Conservation (phyloP, 1,140 invertebrate genomes). For the Diorhabda carinulata region DNA sequence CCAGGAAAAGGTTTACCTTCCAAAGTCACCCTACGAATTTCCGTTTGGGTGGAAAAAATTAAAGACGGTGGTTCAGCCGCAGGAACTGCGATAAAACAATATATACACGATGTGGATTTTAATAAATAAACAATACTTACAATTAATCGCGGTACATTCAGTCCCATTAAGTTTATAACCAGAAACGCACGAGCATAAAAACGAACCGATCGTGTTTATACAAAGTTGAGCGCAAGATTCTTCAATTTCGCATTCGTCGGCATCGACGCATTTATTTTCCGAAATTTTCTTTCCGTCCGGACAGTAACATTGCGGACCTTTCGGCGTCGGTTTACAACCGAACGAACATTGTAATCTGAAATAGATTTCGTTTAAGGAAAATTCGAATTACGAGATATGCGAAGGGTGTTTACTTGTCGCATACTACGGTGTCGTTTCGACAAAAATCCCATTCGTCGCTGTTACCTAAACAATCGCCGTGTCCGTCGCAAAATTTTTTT, state of each 20-base stretch:
- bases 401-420: conserved; percentile 40
- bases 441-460: conserved; percentile 56
- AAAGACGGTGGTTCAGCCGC: conserved; percentile 51
- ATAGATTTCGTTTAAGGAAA: background rate
- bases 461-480: conserved; percentile 52
- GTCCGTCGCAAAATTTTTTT: conserved; percentile 51
- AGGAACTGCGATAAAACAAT: conserved; percentile 49
- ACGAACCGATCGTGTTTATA: conserved; percentile 66
- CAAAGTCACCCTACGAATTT: conserved; percentile 53
- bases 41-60: conserved; percentile 53
- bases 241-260: conserved; percentile 69
- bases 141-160: conserved; percentile 64
- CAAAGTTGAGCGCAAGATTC: conserved; percentile 78
- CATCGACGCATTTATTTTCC: conserved; percentile 63
- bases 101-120: background rate
- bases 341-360: conserved; percentile 58
- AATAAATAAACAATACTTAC: conserved; percentile 47
- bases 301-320: conserved; percentile 68
- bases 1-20: conserved; percentile 52
- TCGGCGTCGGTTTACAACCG: conserved; percentile 59
- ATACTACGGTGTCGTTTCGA: conserved; percentile 52
- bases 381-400: background rate
- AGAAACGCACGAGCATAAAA: conserved; percentile 68
- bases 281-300: conserved; percentile 65
- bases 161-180: conserved; percentile 63